These are phyloP conservation scores for Arizona elegans DNA, from an alignment of 2,113 vertebrate species.

Conservation along the genomic window DNA sequence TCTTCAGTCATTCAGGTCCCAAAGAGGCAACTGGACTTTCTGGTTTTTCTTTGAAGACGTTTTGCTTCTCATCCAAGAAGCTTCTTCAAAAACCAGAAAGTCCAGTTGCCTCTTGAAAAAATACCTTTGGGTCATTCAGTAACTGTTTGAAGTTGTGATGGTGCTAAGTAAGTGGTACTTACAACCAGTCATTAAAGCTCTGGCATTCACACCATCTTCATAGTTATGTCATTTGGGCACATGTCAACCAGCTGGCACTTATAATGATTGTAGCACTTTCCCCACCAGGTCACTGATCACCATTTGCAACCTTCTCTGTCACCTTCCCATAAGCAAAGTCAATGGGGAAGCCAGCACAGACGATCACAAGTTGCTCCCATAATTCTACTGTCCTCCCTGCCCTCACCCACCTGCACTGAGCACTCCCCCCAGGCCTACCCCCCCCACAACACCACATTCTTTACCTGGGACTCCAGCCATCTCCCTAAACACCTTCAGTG, in stretches of 20 bases:
- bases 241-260: background rate
- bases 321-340: background rate
- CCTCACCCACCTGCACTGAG: background rate
- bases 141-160: background rate
- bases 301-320: background rate
- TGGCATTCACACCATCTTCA: background rate
- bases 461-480: background rate
- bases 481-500: background rate
- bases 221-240: background rate
- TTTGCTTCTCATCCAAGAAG: too few species aligned
- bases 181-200: background rate
- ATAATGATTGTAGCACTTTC: background rate
- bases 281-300: background rate
- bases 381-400: background rate
- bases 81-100: too few species aligned
- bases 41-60: too few species aligned
- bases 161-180: background rate
- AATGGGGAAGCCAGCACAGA: background rate
- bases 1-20: too few species aligned
- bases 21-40: too few species aligned
- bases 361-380: background rate
- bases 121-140: background rate
- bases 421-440: background rate
- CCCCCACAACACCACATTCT: accelerated
- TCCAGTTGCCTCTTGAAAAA: too few species aligned